These are phyloP conservation scores for Oscarella lobularis DNA, from an alignment of 37 sponge, comb jelly and placozoan genomes.

Conservation along the genomic window DNA sequence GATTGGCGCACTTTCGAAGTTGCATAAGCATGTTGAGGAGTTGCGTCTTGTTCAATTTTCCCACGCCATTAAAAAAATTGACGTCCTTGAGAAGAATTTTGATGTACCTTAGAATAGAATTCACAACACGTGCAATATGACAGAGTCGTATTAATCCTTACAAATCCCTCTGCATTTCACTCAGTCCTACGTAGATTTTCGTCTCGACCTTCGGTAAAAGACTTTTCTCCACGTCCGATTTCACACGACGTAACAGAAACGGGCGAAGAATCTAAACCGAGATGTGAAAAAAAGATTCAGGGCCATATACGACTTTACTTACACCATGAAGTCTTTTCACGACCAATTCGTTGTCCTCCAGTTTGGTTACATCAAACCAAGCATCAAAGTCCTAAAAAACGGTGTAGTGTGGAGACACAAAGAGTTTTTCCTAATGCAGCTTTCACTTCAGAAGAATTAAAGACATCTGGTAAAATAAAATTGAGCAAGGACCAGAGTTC, in stretches of 20 bases:
- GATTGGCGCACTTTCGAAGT: conserved; percentile 95
- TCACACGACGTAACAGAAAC: conserved; percentile 82
- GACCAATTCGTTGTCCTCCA: conserved; percentile 67
- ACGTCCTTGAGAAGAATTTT: conserved; percentile 93
- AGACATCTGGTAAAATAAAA: conserved; percentile 98
- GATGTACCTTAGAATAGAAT: conserved; percentile 65
- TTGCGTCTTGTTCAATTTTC: conserved; percentile 66
- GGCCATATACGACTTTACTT: too few species aligned
- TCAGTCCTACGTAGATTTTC: conserved; percentile 93
- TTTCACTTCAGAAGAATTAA: conserved; percentile 78
- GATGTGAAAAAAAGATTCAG: background rate
- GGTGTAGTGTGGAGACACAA: background rate
- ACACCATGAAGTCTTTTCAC: conserved; percentile 79
- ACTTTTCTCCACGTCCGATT: conserved; percentile 92
- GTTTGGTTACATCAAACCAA: conserved; percentile 79
- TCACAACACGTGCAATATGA: background rate
- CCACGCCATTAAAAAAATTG: conserved; percentile 94
- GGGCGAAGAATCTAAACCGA: conserved; percentile 64
- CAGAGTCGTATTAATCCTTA: too few species aligned
- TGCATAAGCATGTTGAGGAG: conserved; percentile 98
- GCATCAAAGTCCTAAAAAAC: conserved; percentile 84
- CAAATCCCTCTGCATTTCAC: conserved; percentile 94
- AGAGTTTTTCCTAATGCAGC: background rate
- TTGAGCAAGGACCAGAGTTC: conserved; percentile 99
- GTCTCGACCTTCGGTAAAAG: conserved; percentile 93